These are phyloP conservation scores for Aphaenogaster rudis DNA, from an alignment of 1,140 invertebrate genomes.

Conservation along the genomic window DNA sequence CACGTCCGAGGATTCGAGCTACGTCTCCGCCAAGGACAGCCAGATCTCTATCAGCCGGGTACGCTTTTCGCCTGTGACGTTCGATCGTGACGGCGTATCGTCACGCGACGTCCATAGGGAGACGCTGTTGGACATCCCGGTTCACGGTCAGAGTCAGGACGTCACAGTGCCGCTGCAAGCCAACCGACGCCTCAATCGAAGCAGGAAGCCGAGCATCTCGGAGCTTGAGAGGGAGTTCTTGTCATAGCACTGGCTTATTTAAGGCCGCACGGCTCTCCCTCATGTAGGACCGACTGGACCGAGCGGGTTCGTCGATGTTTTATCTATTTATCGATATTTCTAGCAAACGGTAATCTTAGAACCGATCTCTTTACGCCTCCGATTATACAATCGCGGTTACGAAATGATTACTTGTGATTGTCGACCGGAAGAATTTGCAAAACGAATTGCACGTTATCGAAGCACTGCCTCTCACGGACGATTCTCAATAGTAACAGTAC, in stretches of 20 bases:
- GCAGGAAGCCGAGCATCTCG: conserved; percentile 87
- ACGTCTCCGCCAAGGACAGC: conserved; percentile 93
- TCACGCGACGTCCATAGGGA: conserved; percentile 80
- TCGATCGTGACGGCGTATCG: conserved; percentile 82
- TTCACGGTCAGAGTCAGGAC: conserved; percentile 90
- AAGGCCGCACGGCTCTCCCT: conserved; percentile 64
- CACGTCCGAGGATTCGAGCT: conserved; percentile 94
- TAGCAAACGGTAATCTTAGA: conserved; percentile 11
- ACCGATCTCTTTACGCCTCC: conserved; percentile 31
- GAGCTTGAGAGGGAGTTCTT: conserved; percentile 88
- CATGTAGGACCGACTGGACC: neutral
- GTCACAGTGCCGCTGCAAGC: conserved; percentile 89
- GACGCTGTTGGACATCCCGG: conserved; percentile 89
- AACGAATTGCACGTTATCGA: conserved; percentile 69
- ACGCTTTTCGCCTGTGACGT: conserved; percentile 93
- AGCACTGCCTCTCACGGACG: conserved; percentile 74
- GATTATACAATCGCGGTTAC: conserved; percentile 16
- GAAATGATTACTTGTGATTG: neutral
- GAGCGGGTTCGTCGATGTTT: conserved; percentile 37
- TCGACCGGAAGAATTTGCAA: neutral
- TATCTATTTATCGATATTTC: conserved; percentile 39
- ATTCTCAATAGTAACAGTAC: conserved; percentile 61
- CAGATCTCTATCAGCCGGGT: conserved; percentile 90
- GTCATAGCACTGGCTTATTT: conserved; percentile 87
- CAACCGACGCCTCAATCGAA: conserved; percentile 81